Evolutionary conservation across 64 coral and sea anemone genomes (phyloP), one percentile per base, ranked within the genome.

Genomic region (Actinia equina): DNA sequence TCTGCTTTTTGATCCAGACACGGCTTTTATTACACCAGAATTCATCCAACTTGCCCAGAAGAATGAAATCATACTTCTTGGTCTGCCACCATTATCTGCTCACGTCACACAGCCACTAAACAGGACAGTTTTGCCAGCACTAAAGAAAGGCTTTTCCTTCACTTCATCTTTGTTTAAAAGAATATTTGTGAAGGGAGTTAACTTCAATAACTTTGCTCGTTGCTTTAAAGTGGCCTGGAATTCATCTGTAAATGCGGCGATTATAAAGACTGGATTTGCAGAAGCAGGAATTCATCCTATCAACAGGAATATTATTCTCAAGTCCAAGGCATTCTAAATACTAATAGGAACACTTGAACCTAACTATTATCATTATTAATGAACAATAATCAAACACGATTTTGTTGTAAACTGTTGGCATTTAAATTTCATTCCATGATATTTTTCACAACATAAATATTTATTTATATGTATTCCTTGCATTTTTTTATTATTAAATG

Each of bases 191-290:
- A 55, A 85, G 30, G 83, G 59, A 22, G 83, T 85, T 17, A 23
- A 25, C 83, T 85, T 54, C 41, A 43, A 53, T 37, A 85, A 85
- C 59, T 85, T 85, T 63, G 26, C 83, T 22, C 53, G 52, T 0
- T 85, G 83, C 41, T 85, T 85, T 56, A 85, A 63, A 60, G 43
- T 26, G 30, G 83, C 83, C 5, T 85, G 83, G 83, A 60, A 58
- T 43, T 85, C 59, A 1, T 60, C 53, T 58, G 83, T 85, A 19
- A n/a, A 85, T 63, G 52, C 49, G 7, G 30, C 20, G 7, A 18
- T 42, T n/a, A 85, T 85, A 85, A 85, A 85, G 56, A 42, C 52
- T 60, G 83, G 83, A 2, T 85, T 85, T 63, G 59, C 43, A 17
- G 19, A 85, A 18, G 26, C 83, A 22, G 83, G 83, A 37, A 85